phyloP scores from a whole-genome alignment of 2,888 invertebrate genomes.

The Agelastica alni region DNA sequence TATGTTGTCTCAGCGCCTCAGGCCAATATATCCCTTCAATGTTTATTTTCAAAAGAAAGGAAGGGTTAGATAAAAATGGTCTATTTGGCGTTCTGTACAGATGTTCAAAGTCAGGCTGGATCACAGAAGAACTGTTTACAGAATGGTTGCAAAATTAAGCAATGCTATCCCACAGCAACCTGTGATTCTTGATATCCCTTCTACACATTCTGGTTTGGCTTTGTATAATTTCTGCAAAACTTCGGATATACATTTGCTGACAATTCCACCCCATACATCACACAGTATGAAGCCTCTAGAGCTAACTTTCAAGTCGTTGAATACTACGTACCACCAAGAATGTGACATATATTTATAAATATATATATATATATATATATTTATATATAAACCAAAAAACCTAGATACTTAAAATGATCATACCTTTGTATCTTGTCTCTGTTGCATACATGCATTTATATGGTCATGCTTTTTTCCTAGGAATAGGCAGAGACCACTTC shows the following conservation, averaged over 20 bases:
- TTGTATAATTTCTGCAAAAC: not conserved
- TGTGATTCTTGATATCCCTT: not conserved
- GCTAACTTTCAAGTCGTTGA: not conserved
- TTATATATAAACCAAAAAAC: too few species aligned
- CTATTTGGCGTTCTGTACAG: not conserved
- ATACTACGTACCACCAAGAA: too few species aligned
- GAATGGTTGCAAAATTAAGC: not conserved
- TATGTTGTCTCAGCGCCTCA: not conserved
- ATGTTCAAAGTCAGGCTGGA: not conserved
- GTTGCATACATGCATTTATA: too few species aligned
- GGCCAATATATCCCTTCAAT: not conserved
- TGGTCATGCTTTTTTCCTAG: too few species aligned
- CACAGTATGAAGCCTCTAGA: not conserved
- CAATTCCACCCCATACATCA: not conserved
- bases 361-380: too few species aligned
- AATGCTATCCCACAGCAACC: not conserved
- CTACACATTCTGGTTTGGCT: not conserved
- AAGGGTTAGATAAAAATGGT: conserved; percentile 1
- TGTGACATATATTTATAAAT: not conserved
- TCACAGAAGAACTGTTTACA: not conserved
- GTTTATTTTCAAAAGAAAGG: not conserved
- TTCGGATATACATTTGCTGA: too few species aligned
- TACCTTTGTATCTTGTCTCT: too few species aligned
- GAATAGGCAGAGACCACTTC: too few species aligned
- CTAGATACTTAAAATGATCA: too few species aligned